A percentile compares a stretch with the other conserved stretches of the same genome.
Evolutionary conservation across 2,888 invertebrate genomes (phyloP).

Genomic region (Eucriotettix oculatus): DNA sequence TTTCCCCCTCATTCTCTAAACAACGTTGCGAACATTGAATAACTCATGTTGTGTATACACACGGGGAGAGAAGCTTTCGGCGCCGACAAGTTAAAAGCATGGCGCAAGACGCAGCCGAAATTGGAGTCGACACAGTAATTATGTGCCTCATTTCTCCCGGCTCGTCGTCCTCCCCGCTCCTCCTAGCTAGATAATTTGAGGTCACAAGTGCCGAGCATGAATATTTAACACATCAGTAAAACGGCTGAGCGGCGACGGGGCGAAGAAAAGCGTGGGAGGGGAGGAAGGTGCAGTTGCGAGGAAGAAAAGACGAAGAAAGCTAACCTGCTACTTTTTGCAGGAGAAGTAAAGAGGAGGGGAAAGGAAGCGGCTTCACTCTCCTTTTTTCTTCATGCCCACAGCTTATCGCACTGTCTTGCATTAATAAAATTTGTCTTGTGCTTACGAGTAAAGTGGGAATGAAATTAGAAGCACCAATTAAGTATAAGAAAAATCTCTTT

Average conservation of each 20-base stretch:
- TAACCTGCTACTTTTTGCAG: too few relatives aligned
- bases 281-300: too few relatives aligned
- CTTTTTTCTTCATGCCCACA: too few relatives aligned
- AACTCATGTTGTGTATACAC: conserved; percentile 7
- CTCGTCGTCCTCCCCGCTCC: conserved; percentile 6
- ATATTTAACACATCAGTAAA: conserved; percentile 13
- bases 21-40: conserved; percentile 7
- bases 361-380: too few relatives aligned
- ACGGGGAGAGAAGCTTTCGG: background rate
- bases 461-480: too few relatives aligned
- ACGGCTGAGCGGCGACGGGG: conserved; percentile 3
- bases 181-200: conserved; percentile 12
- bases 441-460: too few relatives aligned
- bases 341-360: too few relatives aligned
- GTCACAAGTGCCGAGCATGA: conserved; percentile 13
- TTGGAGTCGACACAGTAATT: conserved; percentile 13
- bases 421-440: too few relatives aligned
- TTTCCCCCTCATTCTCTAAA: background rate
- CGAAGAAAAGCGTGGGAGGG: too few relatives aligned
- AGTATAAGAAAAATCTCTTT: too few relatives aligned
- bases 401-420: too few relatives aligned
- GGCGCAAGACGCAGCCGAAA: conserved; percentile 9
- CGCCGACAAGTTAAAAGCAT: conserved; percentile 6
- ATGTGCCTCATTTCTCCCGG: conserved; percentile 13
- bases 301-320: too few relatives aligned